Evolutionary conservation across 2,797 vertebrate species (phyloP), one percentile per base, ranked within the genome.

Genomic region (Onychomys leucogaster): DNA sequence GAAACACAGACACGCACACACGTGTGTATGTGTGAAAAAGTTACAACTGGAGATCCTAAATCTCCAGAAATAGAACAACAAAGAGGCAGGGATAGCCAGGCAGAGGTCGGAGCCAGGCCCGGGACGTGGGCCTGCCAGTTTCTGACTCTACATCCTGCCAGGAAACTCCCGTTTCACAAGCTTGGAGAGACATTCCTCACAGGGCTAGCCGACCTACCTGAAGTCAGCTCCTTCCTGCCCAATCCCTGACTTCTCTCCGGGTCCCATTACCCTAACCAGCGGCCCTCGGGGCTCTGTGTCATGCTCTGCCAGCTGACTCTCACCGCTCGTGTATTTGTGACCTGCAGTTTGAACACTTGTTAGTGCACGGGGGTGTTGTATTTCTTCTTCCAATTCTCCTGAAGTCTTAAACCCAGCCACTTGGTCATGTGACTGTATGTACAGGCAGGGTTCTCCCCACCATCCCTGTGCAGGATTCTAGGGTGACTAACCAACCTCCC

Each of bases 291-390:
- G 32, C 23, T 34, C 43, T 25, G 10, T 6, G 32, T 43, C 32
- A 25, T 52, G 49, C 25, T 2, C 4, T 27, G n/a, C 57, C n/a
- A 17, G 27, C 49, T 3, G 12, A 63, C 2, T 23, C 43, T 63
- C n/a, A 32, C 69, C 63, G 21, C 29, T 91, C 25, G 57, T 43
- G 25, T 14, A 43, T 37, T 75, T 0, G 0, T 0, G 0, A 1
- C 85, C n/a, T 13, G 4, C 2, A 27, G 63, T 37, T 92, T n/a
- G 25, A 80, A 59, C 19, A 37, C 34, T 10, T 27, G 86, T 43
- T 10, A 25, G 4, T 17, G 29, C 0, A 0, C 21, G 12, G 67
- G 73, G 4, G 21, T 43, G 52, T 11, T 11, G 0, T 0, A 12
- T 49, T 57, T 43, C 59, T 2, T 29, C n/a, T 55, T 23, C 52